phyloP scores from a whole-genome alignment of 2,888 invertebrate genomes.

The Lamellibrachia columna region DNA sequence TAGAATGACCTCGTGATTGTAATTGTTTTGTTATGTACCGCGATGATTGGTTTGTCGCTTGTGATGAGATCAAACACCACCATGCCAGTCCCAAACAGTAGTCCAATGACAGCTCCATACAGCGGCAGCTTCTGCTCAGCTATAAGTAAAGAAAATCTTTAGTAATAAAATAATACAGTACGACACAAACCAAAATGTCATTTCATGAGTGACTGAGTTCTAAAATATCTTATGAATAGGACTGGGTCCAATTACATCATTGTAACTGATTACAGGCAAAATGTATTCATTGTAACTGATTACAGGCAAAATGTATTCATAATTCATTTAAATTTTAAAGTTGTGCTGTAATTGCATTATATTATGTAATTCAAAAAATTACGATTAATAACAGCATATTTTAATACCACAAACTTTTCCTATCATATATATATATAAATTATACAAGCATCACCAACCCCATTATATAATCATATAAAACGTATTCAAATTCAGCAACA shows the following conservation, averaged over 20 bases:
- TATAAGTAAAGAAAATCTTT: not conserved
- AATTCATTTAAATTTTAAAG: no score
- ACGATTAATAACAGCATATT: not conserved
- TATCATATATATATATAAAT: not conserved
- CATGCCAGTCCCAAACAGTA: not conserved
- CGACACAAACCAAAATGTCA: no score
- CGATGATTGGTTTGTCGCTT: not conserved
- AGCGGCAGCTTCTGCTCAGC: not conserved
- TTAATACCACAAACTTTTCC: not conserved
- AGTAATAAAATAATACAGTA: no score
- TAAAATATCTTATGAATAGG: no score
- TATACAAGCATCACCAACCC: not conserved
- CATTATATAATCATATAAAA: not conserved
- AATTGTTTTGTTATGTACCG: not conserved
- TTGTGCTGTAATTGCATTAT: no score
- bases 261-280: no score
- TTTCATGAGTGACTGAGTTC: no score
- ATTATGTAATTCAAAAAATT: no score
- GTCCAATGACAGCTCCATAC: not conserved
- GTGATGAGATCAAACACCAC: not conserved
- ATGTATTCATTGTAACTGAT: no score
- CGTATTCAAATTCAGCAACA: not conserved
- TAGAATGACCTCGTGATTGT: not conserved
- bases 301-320: no score
- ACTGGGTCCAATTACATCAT: no score